Evolutionary conservation across 2,797 vertebrate species (phyloP), one percentile per base, ranked within the genome.

Genomic region (Corythornis leucogaster): DNA sequence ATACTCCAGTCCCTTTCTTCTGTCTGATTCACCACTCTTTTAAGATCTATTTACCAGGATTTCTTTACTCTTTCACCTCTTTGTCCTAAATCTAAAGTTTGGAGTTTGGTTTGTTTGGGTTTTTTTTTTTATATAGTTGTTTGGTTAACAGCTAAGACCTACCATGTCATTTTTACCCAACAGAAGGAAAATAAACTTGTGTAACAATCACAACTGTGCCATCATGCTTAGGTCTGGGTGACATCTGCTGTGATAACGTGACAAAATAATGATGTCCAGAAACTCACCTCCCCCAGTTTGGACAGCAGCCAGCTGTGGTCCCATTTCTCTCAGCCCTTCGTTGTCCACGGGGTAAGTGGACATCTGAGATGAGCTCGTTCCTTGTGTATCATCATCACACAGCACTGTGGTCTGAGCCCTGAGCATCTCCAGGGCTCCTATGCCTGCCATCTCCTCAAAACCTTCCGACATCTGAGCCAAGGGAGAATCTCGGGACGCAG

Each of bases 391-490:
- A 53, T 98, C 96, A 0, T 98, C 97, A 61, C 98, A 96, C 92
- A 98, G 45, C 0, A 93, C 89, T 28, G 97, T 97, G 31, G 97
- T 96, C 87, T 98, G 98, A 6, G 97, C 97, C 79, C 98, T 97
- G 70, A 99, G 97, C 54, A 98, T 98, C 96, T 99, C 99, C 64
- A 99, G 85, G 59, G 98, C 96, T 18, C 98, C 98, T 4, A 98
- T 98, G 28, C 98, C 96, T 2, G 98, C 98, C 96, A 99, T 98
- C 97, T 99, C 99, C 98, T 99, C 98, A 96, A 99, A 99, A 77
- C 98, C 98, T 95, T 99, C 99, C 0, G 98, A 98, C 98, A 99
- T 98, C 91, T 98, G 99, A 62, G 98, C 97, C 94, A 99, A 95
- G 0, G 99, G 98, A 75, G 99, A 99, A 96, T 99, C 99, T 75